A percentile compares a stretch with the other conserved stretches of the same genome.
Conservation (phyloP, 2,888 invertebrate species). For the Platypus cylindrus region DNA sequence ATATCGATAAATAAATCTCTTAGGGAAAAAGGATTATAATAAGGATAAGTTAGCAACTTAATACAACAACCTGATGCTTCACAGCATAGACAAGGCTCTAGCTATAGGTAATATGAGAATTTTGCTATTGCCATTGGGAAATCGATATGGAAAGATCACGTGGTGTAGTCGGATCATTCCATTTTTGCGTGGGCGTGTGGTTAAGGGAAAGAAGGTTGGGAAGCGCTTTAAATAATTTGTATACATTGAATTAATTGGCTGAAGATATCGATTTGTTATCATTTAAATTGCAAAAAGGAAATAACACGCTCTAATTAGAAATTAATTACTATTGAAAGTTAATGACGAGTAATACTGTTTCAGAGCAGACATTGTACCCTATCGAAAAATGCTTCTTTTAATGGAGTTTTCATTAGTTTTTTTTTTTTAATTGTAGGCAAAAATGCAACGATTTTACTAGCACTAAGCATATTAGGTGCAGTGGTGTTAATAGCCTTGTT, state of each 20-base stretch:
- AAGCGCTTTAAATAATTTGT: neutral
- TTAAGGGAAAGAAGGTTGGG: conserved; percentile 25
- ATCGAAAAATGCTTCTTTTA: too few relatives aligned
- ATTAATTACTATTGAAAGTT: too few relatives aligned
- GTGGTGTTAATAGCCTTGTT: conserved; percentile 73
- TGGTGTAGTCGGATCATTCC: conserved; percentile 25
- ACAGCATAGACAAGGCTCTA: conserved; percentile 26
- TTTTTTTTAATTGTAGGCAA: conserved; percentile 35
- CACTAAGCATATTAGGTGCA: conserved; percentile 71
- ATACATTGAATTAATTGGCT: too few relatives aligned
- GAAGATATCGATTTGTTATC: too few relatives aligned
- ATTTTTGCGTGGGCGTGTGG: conserved; percentile 31
- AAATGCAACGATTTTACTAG: conserved; percentile 76
- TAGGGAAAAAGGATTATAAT: too few relatives aligned
- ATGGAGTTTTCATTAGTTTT: too few relatives aligned
- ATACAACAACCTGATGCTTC: conserved; percentile 23
- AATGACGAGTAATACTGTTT: too few relatives aligned
- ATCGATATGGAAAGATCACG: conserved; percentile 20
- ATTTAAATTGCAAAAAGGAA: too few relatives aligned
- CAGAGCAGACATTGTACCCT: too few relatives aligned
- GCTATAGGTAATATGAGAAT: conserved; percentile 7
- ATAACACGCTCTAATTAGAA: too few relatives aligned
- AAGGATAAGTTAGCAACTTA: too few relatives aligned
- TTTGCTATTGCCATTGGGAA: conserved; percentile 14
- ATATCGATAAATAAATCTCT: too few relatives aligned